phyloP scores from a whole-genome alignment of 2,113 vertebrate species.

The Equus quagga region DNA sequence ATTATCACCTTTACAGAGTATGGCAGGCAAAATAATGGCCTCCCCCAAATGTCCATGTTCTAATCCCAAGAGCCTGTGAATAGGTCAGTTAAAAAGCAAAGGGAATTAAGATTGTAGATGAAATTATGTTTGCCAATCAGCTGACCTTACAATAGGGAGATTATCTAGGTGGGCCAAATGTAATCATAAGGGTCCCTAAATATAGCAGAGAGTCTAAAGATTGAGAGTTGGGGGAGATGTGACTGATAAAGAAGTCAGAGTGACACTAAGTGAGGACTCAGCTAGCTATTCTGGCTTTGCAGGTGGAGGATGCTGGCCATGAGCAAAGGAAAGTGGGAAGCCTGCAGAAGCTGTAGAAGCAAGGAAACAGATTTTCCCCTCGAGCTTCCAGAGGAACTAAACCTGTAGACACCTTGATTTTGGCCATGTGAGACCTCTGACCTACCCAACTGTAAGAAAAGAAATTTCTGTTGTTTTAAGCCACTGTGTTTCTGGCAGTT shows the following conservation, averaged over 20 bases:
- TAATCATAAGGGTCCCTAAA: background rate
- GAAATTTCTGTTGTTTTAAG: background rate
- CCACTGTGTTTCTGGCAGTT: background rate
- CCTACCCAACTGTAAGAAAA: background rate
- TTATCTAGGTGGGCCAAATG: background rate
- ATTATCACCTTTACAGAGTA: background rate
- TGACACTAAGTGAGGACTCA: background rate
- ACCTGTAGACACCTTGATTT: background rate
- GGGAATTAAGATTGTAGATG: background rate
- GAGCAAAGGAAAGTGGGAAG: background rate
- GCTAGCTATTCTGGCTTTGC: background rate
- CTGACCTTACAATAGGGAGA: background rate
- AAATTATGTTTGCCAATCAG: background rate
- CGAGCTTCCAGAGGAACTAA: accelerated
- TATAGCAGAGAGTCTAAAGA: background rate
- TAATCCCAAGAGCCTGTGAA: background rate
- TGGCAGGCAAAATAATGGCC: background rate
- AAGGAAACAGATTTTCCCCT: background rate
- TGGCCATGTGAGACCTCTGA: background rate
- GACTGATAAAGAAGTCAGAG: background rate
- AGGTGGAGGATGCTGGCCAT: background rate
- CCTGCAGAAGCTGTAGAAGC: background rate
- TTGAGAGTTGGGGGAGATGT: background rate
- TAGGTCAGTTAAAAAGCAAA: background rate
- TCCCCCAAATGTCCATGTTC: background rate